Evolutionary conservation across 2,113 vertebrate species (phyloP).

Genomic region (Eclectus roratus): DNA sequence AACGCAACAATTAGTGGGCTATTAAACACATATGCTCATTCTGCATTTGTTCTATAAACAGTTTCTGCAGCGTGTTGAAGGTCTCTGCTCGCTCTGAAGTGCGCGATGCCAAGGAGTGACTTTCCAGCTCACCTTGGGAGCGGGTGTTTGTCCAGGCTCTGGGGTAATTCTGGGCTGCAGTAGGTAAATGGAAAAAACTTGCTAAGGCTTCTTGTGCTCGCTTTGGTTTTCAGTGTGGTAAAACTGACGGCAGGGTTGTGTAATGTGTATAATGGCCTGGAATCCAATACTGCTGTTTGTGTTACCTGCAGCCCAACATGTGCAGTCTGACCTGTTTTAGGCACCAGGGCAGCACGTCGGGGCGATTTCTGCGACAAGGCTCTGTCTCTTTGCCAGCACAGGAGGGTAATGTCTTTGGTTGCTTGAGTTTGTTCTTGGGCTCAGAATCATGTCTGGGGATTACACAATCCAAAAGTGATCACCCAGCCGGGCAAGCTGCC

Average conservation of each 20-base stretch:
- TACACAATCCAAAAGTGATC: constrained; percentile 29
- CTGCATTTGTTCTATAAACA: constrained; percentile 38
- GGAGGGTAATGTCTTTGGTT: not conserved
- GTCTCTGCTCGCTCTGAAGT: not conserved
- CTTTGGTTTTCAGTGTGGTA: not conserved
- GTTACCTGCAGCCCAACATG: not conserved
- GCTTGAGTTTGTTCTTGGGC: constrained; percentile 22
- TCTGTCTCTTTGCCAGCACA: not conserved
- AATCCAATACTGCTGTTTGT: not conserved
- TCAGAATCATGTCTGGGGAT: constrained; percentile 26
- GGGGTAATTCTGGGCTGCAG: not conserved
- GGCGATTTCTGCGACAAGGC: not conserved
- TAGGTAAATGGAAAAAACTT: not conserved
- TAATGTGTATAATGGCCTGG: not conserved
- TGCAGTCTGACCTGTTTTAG: not conserved
- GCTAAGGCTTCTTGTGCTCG: not conserved
- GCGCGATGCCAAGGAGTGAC: not conserved
- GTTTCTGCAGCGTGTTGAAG: not conserved
- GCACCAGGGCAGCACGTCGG: not conserved
- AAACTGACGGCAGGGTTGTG: not conserved
- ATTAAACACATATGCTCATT: constrained; percentile 39
- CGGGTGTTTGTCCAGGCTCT: not conserved
- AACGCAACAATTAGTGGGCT: constrained; percentile 60
- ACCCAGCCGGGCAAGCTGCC: constrained; percentile 43
- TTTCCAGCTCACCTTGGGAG: not conserved